A percentile compares a stretch with the other conserved stretches of the same genome.
Conservation (phyloP, 1,140 invertebrate genomes). For the Euglossa dilemma region DNA sequence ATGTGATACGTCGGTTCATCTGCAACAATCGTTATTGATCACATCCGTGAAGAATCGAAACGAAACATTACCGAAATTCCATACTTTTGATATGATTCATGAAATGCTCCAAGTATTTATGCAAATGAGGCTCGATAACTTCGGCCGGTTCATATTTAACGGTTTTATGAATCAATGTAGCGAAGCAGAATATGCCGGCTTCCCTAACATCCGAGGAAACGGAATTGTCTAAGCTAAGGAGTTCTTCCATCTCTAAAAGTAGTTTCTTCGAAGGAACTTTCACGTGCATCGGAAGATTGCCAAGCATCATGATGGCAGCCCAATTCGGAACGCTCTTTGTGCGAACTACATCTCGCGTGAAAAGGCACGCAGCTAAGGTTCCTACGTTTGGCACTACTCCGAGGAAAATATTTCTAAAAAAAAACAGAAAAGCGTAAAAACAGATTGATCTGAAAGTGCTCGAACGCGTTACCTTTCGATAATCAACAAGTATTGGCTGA, state of each 20-base stretch:
- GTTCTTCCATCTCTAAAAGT: conserved; percentile 73
- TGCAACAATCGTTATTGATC: conserved; percentile 28
- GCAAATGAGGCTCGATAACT: conserved; percentile 13
- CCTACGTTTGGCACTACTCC: conserved; percentile 78
- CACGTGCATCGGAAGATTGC: conserved; percentile 76
- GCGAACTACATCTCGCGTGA: conserved; percentile 74
- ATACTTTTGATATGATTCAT: conserved; percentile 67
- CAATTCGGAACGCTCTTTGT: conserved; percentile 67
- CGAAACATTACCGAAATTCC: background rate
- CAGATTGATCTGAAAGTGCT: background rate
- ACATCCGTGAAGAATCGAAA: background rate
- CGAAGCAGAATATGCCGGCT: conserved; percentile 76
- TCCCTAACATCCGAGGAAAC: conserved; percentile 66
- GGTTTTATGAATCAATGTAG: conserved; percentile 75
- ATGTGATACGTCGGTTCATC: conserved; percentile 65
- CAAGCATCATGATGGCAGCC: conserved; percentile 70
- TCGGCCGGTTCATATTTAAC: conserved; percentile 57
- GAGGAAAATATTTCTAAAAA: conserved; percentile 76
- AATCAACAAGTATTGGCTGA: background rate
- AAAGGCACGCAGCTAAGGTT: conserved; percentile 73
- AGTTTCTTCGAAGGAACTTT: conserved; percentile 72
- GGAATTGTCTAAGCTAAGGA: conserved; percentile 63
- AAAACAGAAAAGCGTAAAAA: background rate
- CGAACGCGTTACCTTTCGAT: background rate
- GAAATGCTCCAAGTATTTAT: conserved; percentile 65